Base-by-base conservation (phyloP, 2,113 vertebrate species). In the Sterna hirundo region DNA sequence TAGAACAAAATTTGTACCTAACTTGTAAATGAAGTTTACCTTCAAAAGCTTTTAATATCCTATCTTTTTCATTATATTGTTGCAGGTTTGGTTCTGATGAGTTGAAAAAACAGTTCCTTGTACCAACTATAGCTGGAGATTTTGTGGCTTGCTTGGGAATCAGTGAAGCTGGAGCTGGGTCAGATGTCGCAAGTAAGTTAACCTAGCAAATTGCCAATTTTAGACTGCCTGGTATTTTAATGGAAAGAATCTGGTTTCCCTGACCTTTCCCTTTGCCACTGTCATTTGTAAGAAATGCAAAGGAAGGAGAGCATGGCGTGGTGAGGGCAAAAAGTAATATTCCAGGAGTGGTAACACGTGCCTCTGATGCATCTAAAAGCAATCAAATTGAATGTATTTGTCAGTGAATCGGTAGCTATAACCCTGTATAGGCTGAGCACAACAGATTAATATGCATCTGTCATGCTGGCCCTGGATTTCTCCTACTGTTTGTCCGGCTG, bases 181-280 rank as follows among this genome's bases (percentile, higher is more conserved):
- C 99, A 42, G 99, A 99, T 94, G 99, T 99, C 4, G 97, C 98
- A 94, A 99, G 98, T 99, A 98, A 58, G 98, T 98, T 70, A 91
- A 80, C 15, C 10, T 38, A 25, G 22, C 15, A 81, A 66, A 85
- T 22, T 46, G 8, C 22, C 82, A 34, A 1, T 86, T 94, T 88
- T 51, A 54, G 34, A 42, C 36, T 77, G 34, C 52, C 27, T 82
- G 49, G 7, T 76, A 42, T 47, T 94, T 71, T 69, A 76, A 38
- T 51, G 62, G 52, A 18, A 61, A 20, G 9, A 54, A 30, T 88
- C 36, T 86, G 36, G 3, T 76, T 84, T 71, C 49, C 36, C 27
- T 83, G 57, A 42, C 40, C 13, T 23, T 66, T 88, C 34, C 18
- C 9, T 80, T 86, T 88, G 38, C 7, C 13, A 11, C 21, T 11